Evolutionary conservation across 2,888 invertebrate species (phyloP).

Genomic region (Erebia aethiops): DNA sequence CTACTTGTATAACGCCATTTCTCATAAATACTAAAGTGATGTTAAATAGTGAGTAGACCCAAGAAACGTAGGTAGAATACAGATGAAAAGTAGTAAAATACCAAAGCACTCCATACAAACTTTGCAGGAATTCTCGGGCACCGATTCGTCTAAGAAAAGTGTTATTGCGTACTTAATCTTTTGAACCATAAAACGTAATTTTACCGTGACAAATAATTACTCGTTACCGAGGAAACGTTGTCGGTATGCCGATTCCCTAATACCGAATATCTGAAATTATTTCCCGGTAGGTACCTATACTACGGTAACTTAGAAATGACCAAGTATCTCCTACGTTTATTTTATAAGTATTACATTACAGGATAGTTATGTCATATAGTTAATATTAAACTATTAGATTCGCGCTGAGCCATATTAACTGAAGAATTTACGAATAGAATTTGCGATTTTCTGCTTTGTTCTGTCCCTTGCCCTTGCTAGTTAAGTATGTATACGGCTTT

Average conservation of each 20-base stretch:
- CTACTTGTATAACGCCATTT: not conserved
- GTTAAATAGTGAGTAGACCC: not conserved
- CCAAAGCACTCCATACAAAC: not conserved
- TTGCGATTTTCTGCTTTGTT: no score
- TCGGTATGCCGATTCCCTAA: not conserved
- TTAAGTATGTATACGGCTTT: no score
- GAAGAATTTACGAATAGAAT: no score
- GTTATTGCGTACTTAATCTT: not conserved
- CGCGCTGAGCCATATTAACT: no score
- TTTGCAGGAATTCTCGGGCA: not conserved
- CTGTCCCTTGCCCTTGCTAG: no score
- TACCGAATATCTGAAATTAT: not conserved
- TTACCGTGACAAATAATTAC: not conserved
- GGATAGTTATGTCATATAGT: no score
- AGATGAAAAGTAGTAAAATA: not conserved
- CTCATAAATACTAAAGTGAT: not conserved
- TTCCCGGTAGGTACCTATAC: not conserved
- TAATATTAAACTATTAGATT: no score
- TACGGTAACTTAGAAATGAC: not conserved
- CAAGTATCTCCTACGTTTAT: no score
- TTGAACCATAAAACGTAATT: slow-evolving; percentile 1
- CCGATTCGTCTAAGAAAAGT: not conserved
- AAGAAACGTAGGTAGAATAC: not conserved
- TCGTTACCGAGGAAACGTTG: not conserved
- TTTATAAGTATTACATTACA: no score